Evolutionary conservation across 92 coral and sea anemone genomes (phyloP), one percentile per base, ranked within the genome.

Genomic region (Plumapathes pennacea): DNA sequence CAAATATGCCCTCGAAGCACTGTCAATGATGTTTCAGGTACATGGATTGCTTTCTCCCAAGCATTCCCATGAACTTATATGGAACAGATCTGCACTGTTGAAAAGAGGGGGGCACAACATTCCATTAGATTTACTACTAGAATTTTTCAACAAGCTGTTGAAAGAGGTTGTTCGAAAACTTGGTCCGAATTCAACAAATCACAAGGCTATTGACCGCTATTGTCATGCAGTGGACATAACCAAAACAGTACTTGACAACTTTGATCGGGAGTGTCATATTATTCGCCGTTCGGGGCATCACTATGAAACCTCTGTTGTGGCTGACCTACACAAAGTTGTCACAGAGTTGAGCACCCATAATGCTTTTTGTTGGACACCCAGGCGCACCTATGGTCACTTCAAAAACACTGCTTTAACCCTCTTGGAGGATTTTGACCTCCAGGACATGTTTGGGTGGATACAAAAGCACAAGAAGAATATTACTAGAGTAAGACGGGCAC

Each of bases 1-100:
- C 6, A 70, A 77, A 30, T 70, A 83, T 77, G 80, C 90, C n/a
- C 65, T 83, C 15, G 81, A 84, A 64, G 85, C 81, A 48, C 43
- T 84, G 22, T 54, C 57, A 39, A 38, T 78, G 44, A 50, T 84
- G 38, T 71, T 72, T 51, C 90, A 84, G 60, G 69, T 84, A 1
- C 49, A 78, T 84, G 90, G 77, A 34, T 30, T 84, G 49, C 80
- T 84, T 32, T 58, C 85, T 13, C 90, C 85, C 17, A 52, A 53
- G 33, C 72, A 65, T 70, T 66, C 81, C 13, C 90, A 84, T 60
- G 64, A 57, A 34, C 74, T 71, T 40, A 42, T 84, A 13, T 84
- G 90, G 85, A 84, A 84, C 57, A 47, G 85, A 56, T 69, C 80
- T 60, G 90, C 72, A 29, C 24, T 53, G 52, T 32, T 55, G 3